Percentiles rank a stretch among this genome's conserved stretches.
These are phyloP conservation scores for Solea senegalensis DNA, from an alignment of 2,113 vertebrate genomes.

Conservation along the genomic window DNA sequence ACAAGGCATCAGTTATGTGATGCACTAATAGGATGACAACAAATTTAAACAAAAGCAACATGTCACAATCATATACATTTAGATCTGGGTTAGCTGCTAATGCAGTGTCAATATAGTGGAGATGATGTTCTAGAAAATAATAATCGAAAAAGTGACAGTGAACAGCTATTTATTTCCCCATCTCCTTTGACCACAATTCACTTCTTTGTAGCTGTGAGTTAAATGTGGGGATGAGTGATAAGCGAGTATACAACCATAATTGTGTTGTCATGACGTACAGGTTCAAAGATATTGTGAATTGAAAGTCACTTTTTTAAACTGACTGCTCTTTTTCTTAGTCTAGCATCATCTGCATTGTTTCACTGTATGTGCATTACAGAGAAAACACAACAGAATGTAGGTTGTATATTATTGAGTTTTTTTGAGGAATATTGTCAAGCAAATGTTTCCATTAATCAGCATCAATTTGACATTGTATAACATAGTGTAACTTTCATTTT, in stretches of 20 bases:
- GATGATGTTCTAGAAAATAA: too few species aligned
- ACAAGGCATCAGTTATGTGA: background rate
- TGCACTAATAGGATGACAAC: background rate
- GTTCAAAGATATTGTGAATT: slow-evolving; percentile 10
- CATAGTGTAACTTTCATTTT: too few species aligned
- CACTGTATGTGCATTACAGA: background rate
- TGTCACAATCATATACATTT: too few species aligned
- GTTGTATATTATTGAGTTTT: too few species aligned
- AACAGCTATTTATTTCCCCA: too few species aligned
- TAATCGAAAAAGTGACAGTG: background rate
- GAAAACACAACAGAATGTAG: background rate
- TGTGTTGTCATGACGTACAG: slow-evolving; percentile 1
- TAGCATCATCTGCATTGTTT: background rate
- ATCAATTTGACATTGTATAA: too few species aligned
- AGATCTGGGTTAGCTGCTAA: too few species aligned
- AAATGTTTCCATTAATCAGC: too few species aligned
- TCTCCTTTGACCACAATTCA: background rate
- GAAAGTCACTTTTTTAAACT: slow-evolving; percentile 9
- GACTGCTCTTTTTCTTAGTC: background rate
- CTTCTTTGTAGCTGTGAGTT: background rate
- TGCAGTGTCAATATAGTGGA: too few species aligned
- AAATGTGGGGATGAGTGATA: slow-evolving; percentile 8
- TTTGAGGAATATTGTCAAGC: too few species aligned
- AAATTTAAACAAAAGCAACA: background rate
- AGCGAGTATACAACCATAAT: background rate